Base-by-base conservation (phyloP, 2,888 invertebrate species). In the Sisyra nigra region DNA sequence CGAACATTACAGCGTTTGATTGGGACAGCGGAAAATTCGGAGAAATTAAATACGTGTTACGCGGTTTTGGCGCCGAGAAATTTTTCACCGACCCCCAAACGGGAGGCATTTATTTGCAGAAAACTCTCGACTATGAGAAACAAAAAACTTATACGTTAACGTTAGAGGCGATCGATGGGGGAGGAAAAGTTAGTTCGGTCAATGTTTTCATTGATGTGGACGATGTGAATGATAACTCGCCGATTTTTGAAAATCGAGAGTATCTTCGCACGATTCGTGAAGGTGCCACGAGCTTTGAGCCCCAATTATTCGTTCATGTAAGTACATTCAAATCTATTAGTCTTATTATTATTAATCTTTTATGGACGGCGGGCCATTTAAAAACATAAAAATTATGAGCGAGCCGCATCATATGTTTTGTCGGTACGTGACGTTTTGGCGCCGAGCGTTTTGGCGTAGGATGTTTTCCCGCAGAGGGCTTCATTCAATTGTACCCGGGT, bases 111-210 rank as follows among this genome's bases (percentile, higher is more conserved):
- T 77, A 67, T 46, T 73, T 86, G 1, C 68, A 68, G 0, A 71
- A 71, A 47, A 53, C 61, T 5, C 60, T 89, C 37, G 86, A 91
- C 56, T 83, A 83, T 54, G 89, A 91, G 56, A 72, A 71, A 9
- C 83, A 85, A 51, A 80, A 79, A 51, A 79, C 79, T 45, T 89
- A 82, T 49, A 83, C 83, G 45, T 60, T 89, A 44, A 84, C 82
- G 0, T 68, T 85, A 42, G 80, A 83, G 48, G 89, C 87, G 0
- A 73, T 70, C 48, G 89, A 91, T 55, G 85, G 85, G 1, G 87
- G 88, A 0, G 83, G 80, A 0, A 72, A 73, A 49, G 71, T 78
- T 10, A 71, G 80, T 0, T 75, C 80, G 19, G 75, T 77, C 0
- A 80, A 80, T 57, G 63, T 85, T 31, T 72, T 76, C 40, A 69